Evolutionary conservation across 64 coral and sea anemone species (phyloP), one percentile per base, ranked within the genome.

Genomic region (Montipora efflorescens): DNA sequence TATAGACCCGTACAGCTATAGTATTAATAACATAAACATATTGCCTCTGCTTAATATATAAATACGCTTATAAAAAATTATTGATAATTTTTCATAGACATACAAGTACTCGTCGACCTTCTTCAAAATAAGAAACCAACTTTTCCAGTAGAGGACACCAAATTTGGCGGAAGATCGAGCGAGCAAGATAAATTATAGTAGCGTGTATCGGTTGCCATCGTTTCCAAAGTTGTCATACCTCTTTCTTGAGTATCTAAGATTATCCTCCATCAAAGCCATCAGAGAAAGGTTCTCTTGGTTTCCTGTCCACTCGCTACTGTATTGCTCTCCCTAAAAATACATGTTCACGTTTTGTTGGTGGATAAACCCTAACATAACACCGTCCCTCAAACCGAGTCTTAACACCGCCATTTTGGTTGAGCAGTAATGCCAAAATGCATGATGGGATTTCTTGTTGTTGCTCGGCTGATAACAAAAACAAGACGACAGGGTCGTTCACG

Each of bases 181-280:
- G 15, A 5, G 21, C 15, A 77, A 43, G 12, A 89, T 36, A 64
- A 47, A 16, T 8, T 36, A 7, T 20, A 82, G n/a, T 36, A 7
- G 67, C 85, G 68, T 77, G 49, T 8, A 77, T 75, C 73, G 53
- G 70, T 89, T 89, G 70, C 72, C 43, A 89, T 77, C 87, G 70
- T 61, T 75, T 53, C 48, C 48, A 13, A 88, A 74, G 47, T 89
- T 77, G 48, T 77, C 12, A 57, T 86, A 93, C 91, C 72, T 87
- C 47, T 55, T 79, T 81, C 91, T 59, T 79, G 83, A 72, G 79
- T 93, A 93, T 75, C 46, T 5, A 61, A 49, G 87, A 2, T 87
- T 78, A 47, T 93, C 75, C 13, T 87, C 91, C 15, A 70, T 85
- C 46, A 83, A 93, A 85, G 91, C 91, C 91, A 93, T 93, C 59